Base-by-base conservation (phyloP, 2,888 invertebrate genomes). In the Volucella bombylans region DNA sequence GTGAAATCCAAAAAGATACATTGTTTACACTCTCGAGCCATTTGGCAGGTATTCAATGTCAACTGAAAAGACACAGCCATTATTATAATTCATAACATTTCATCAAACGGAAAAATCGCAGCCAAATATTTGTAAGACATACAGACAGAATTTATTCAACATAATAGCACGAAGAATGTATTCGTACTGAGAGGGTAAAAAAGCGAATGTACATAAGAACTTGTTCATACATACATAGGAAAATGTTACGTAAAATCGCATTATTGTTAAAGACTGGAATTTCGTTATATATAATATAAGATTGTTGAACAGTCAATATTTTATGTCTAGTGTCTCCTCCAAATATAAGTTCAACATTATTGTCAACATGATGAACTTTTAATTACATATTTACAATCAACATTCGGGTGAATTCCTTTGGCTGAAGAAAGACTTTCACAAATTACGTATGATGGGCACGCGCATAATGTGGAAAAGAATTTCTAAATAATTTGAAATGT, bases 391-490 rank as follows among this genome's bases (percentile, higher is more conserved):
- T 55, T 43, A 55, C 49, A 62, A 39, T 47, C 15, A 45, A 10
- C 52, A 52, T 65, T 72, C 52, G 59, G 15, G 45, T 65, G 49
- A 57, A 65, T 47, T 79, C 38, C 43, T 14, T 4, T 14, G 38
- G 15, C 15, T 31, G 39, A 62, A 61, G 45, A 18, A 77, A 52
- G 78, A 82, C 78, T 82, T 78, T 82, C n/a, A 64, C 82, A 79
- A 83, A 72, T 78, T 78, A 55, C 64, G 41, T 59, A 79, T 65
- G 69, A 74, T 61, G 64, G 74, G 69, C 79, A 83, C 79, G 79
- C 71, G 83, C 74, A 78, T 68, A 73, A 59, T 85, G 72, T 61
- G 64, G 69, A 69, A 73, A 65, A 67, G 43, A 65, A 65, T 72
- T 64, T 52, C 41, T 39, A 62, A 76, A 68, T 82, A 64, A 72